Evolutionary conservation across 2,113 vertebrate species (phyloP).

Genomic region (Alethe diademata): DNA sequence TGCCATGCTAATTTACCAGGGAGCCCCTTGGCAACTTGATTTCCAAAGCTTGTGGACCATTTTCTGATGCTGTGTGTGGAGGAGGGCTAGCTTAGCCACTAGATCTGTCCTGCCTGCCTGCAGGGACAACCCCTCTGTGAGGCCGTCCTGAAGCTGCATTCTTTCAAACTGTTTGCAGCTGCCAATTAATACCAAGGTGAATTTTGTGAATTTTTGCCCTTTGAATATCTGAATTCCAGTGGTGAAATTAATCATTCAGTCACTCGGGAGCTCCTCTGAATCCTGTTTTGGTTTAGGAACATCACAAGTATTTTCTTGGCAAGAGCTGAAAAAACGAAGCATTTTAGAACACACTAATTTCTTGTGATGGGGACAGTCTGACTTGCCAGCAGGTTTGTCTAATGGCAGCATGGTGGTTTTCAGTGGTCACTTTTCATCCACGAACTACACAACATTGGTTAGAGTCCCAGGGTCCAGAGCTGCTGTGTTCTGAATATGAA

Average conservation of each 20-base stretch:
- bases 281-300: background rate
- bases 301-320: background rate
- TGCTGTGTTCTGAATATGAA: background rate
- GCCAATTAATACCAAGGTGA: background rate
- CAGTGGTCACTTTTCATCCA: background rate
- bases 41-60: background rate
- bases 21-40: background rate
- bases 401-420: background rate
- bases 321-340: background rate
- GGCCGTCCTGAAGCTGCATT: background rate
- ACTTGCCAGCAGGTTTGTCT: background rate
- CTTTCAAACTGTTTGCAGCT: background rate
- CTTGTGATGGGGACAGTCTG: background rate
- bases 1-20: background rate
- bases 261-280: background rate
- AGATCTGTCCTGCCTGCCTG: background rate
- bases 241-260: background rate
- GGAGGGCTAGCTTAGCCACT: background rate
- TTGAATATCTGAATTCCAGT: background rate
- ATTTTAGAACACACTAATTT: background rate
- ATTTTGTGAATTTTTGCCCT: background rate
- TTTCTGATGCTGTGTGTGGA: background rate
- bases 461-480: background rate
- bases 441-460: background rate
- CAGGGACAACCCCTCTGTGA: background rate